Evolutionary conservation across 2,797 vertebrate species (phyloP).

Genomic region (Margarornis squamiger): DNA sequence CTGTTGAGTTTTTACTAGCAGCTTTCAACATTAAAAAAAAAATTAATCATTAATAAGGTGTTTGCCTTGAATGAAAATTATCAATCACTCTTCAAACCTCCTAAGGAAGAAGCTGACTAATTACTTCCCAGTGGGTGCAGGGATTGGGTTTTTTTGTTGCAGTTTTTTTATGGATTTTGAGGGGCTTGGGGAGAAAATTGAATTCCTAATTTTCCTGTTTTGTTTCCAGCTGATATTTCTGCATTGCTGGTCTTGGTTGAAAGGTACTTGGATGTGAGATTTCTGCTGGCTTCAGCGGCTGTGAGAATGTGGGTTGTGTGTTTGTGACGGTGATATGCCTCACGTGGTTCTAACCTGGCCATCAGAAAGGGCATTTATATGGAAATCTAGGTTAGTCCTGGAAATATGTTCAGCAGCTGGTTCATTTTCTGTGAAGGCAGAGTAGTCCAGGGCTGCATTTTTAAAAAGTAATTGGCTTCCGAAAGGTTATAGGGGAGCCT

Average conservation of each 20-base stretch:
- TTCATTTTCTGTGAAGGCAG: not conserved
- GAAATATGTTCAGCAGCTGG: not conserved
- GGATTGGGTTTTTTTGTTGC: not conserved
- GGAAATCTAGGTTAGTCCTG: not conserved
- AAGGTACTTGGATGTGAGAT: not conserved
- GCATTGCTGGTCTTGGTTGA: not conserved
- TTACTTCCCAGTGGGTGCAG: not conserved
- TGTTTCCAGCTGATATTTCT: not conserved
- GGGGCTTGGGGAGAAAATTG: not conserved
- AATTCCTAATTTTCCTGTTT: not conserved
- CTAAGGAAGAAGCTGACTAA: not conserved
- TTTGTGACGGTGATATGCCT: not conserved
- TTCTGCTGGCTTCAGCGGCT: not conserved
- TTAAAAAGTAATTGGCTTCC: not conserved
- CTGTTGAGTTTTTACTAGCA: not conserved
- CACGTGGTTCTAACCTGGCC: not conserved
- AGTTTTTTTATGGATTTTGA: not conserved
- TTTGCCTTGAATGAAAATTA: not conserved
- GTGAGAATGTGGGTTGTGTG: not conserved
- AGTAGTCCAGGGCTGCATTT: not conserved
- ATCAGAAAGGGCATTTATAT: not conserved
- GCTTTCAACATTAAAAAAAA: not conserved
- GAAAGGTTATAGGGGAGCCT: not conserved
- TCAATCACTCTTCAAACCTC: not conserved
- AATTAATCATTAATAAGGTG: not conserved